Evolutionary conservation across 2,888 invertebrate species (phyloP).

Genomic region (Vannuccia rotundouncinata): DNA sequence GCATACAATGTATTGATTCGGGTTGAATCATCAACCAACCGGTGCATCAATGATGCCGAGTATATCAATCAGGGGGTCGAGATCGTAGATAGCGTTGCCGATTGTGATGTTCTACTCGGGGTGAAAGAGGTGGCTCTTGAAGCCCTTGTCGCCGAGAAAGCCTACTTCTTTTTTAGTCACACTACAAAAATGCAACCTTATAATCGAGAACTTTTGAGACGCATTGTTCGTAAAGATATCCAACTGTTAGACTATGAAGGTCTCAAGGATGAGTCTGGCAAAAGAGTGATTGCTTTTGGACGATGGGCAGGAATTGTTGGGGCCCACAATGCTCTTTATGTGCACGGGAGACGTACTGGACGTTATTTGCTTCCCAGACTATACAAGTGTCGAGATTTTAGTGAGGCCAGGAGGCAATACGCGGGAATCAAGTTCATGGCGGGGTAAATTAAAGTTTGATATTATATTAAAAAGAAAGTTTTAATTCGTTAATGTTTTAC

Average conservation of each 20-base stretch:
- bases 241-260: neutral
- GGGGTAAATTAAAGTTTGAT: no score
- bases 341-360: no score
- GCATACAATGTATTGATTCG: neutral
- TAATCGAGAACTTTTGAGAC: slow-evolving; percentile 86
- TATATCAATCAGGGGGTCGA: slow-evolving; percentile 82
- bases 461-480: no score
- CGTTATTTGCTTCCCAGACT: no score
- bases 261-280: no score
- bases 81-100: slow-evolving; percentile 83
- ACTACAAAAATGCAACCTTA: slow-evolving; percentile 92
- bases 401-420: no score
- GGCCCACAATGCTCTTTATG: no score
- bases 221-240: slow-evolving; percentile 68
- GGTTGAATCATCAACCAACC: neutral
- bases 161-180: slow-evolving; percentile 91
- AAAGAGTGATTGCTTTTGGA: no score
- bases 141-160: slow-evolving; percentile 80
- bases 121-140: slow-evolving; percentile 84
- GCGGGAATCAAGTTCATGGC: no score
- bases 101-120: slow-evolving; percentile 84
- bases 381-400: no score
- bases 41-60: neutral
- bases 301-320: no score
- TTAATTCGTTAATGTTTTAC: no score